phyloP scores from a whole-genome alignment of 2,113 vertebrate genomes.

The Theristicus caerulescens region DNA sequence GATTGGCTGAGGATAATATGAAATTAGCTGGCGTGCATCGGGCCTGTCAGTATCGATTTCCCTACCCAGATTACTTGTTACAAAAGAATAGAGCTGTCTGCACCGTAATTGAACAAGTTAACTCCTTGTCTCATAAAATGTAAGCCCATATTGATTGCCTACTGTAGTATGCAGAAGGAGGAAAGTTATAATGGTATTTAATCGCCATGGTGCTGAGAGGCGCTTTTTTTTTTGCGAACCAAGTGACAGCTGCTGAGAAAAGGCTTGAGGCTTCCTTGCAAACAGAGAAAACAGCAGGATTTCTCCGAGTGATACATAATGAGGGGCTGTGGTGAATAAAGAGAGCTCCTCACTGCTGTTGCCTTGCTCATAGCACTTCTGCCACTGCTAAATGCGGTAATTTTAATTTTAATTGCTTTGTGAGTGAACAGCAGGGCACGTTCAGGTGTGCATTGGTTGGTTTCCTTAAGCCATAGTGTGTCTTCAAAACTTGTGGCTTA shows the following conservation, averaged over 20 bases:
- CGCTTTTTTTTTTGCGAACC: conserved; percentile 61
- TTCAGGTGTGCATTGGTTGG: fast-evolving
- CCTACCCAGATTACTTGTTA: conserved; percentile 99
- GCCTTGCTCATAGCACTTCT: background rate
- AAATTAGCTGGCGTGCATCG: conserved; percentile 94
- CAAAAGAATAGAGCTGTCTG: conserved; percentile 99
- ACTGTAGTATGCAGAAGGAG: conserved; percentile 77
- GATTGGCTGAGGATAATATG: conserved; percentile 98
- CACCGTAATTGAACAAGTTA: conserved; percentile 99
- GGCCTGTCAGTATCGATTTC: conserved; percentile 98
- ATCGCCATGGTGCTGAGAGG: conserved; percentile 76
- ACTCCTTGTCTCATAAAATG: conserved; percentile 99
- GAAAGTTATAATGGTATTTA: conserved; percentile 80
- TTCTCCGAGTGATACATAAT: conserved; percentile 28
- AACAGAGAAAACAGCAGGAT: conserved; percentile 54
- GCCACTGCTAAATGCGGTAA: background rate
- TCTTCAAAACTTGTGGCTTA: background rate
- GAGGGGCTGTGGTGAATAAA: background rate
- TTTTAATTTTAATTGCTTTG: background rate
- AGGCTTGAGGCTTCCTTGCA: conserved; percentile 36
- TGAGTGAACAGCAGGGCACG: background rate
- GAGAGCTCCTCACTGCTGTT: background rate
- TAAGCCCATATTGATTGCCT: conserved; percentile 93
- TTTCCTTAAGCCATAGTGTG: background rate
- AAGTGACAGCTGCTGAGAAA: conserved; percentile 64